Evolutionary conservation across 92 coral and sea anemone genomes (phyloP).

Genomic region (Isaurus tuberculatus): DNA sequence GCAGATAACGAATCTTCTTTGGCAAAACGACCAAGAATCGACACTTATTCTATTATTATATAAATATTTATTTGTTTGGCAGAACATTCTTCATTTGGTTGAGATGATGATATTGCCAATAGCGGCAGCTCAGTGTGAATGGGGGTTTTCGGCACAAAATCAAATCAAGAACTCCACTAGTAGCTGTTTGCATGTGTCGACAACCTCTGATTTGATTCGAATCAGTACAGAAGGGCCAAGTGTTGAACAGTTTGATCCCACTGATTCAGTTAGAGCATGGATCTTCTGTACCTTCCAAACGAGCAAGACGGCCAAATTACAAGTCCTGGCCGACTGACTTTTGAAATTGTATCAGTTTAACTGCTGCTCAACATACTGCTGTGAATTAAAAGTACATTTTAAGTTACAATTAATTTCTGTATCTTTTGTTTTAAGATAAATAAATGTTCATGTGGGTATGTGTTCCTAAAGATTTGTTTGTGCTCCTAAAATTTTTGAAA

Average conservation of each 20-base stretch:
- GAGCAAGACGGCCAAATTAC: too few species aligned
- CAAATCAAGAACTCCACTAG: not conserved
- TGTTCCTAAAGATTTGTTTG: not conserved
- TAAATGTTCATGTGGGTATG: not conserved
- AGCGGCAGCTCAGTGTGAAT: too few species aligned
- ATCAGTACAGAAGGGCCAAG: too few species aligned
- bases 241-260: too few species aligned
- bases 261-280: too few species aligned
- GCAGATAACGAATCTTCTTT: too few species aligned
- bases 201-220: not conserved
- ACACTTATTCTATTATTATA: not conserved
- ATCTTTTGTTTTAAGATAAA: not conserved
- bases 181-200: not conserved
- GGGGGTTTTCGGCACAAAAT: too few species aligned
- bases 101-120: too few species aligned
- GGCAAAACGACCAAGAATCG: not conserved
- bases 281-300: too few species aligned
- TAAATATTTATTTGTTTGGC: not conserved
- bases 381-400: not conserved
- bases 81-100: not conserved
- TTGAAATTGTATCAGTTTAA: too few species aligned
- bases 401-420: not conserved
- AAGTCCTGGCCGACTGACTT: too few species aligned
- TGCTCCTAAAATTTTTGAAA: not conserved
- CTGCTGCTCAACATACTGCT: too few species aligned